Evolutionary conservation across 2,888 invertebrate species (phyloP), one percentile per base, ranked within the genome.

Genomic region (Tenthredo livida): DNA sequence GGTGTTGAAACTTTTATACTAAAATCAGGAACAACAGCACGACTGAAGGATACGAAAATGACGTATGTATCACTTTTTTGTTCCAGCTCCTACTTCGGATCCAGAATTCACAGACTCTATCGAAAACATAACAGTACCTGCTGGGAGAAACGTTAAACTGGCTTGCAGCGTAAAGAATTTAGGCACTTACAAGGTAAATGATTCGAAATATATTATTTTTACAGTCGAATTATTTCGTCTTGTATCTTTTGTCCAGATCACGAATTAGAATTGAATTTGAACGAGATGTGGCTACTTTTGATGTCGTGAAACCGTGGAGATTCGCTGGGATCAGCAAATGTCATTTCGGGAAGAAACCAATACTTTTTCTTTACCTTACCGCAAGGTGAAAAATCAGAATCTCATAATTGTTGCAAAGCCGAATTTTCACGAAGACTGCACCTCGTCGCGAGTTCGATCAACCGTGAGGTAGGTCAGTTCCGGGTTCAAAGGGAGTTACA

Each of bases 161-260:
- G 97, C 97, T 84, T 98, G 98, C 94, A 97, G 97, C 58, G 98
- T 98, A 90, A 98, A 97, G 94, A 97, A 98, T 94, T 96, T 98
- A 86, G 98, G 98, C 89, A 96, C 97, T 70, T 98, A 97, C 93
- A 98, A 98, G 96, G 98, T 98, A 95, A 94, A 21, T 25, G 61
- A 12, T 2, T 61, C n/a, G 9, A 9, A 25, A 61, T 25, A 61
- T 61, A 0, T 21, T 25, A 61, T 61, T 25, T 25, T 61, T 12
- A 47, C 15, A 43, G 10, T 10, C 43, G 43, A 43, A 43, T n/a
- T n/a, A n/a, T n/a, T n/a, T n/a, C n/a, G n/a, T n/a, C 40, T 40
- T 0, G 9, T 40, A 9, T 40, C 0, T 21, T 21, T 6, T 3
- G 9, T 58, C 7, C 58, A 7, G 21, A 25, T 61, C 25, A 6